Conservation (phyloP, 2,113 vertebrate species). For the Ceratotherium simum region DNA sequence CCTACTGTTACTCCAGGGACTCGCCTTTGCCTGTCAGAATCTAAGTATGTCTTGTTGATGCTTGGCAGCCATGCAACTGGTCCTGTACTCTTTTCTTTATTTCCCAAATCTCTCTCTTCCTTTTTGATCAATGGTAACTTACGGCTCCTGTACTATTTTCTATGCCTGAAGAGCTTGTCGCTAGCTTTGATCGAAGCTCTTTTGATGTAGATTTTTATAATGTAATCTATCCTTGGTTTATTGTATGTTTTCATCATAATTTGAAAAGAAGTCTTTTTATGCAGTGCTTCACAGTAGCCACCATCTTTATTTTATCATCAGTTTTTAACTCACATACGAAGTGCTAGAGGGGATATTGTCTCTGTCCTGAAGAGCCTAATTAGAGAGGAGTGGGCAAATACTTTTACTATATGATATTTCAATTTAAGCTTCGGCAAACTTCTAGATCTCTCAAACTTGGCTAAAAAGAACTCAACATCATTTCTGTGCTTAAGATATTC, state of each 20-base stretch:
- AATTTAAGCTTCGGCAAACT: not conserved
- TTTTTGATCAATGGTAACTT: not conserved
- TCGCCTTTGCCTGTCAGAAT: not conserved
- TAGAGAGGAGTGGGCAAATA: slow-evolving; percentile 17
- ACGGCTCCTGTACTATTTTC: slow-evolving; percentile 23
- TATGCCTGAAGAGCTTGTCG: slow-evolving; percentile 4
- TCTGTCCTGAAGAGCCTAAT: not conserved
- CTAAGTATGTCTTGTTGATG: not conserved
- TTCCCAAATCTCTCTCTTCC: not conserved
- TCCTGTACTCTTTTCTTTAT: not conserved
- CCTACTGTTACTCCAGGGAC: not conserved
- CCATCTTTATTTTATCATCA: slow-evolving; percentile 33
- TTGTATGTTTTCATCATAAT: slow-evolving; percentile 2
- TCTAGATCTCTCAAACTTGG: not conserved
- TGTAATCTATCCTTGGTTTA: slow-evolving; percentile 24
- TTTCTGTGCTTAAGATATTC: not conserved
- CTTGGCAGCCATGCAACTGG: fast-evolving
- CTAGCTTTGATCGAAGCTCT: slow-evolving; percentile 48
- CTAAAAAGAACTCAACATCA: not conserved
- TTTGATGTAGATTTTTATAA: slow-evolving; percentile 62
- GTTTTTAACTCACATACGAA: slow-evolving; percentile 43
- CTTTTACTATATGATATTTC: not conserved
- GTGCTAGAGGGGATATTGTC: not conserved
- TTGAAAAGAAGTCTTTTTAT: slow-evolving; percentile 41
- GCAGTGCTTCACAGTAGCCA: not conserved